Evolutionary conservation across 2,888 invertebrate species (phyloP).

Genomic region (Ommatoiulus sabulosus): DNA sequence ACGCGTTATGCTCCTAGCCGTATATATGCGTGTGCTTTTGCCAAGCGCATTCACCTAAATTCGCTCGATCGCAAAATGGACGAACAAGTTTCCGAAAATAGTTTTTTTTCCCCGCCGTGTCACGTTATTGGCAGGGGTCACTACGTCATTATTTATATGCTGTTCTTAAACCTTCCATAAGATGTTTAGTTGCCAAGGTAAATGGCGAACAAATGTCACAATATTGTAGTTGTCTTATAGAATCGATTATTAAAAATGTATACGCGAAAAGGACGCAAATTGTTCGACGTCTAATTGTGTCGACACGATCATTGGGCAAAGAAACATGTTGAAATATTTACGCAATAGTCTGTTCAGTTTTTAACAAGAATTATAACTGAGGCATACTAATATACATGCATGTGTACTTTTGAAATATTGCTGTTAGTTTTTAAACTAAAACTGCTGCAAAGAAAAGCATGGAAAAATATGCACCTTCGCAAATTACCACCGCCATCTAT

Average conservation of each 20-base stretch:
- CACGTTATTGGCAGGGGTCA: background rate
- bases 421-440: too few species aligned
- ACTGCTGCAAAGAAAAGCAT: too few species aligned
- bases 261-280: background rate
- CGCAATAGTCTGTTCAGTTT: too few species aligned
- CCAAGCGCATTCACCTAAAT: background rate
- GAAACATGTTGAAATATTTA: too few species aligned
- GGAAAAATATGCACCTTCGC: too few species aligned
- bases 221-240: background rate
- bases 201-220: background rate
- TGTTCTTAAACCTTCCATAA: background rate
- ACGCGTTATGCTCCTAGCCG: background rate
- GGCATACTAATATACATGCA: too few species aligned
- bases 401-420: too few species aligned
- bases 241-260: slow-evolving; percentile 2
- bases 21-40: background rate
- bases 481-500: too few species aligned
- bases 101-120: background rate
- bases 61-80: background rate
- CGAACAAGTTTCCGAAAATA: background rate
- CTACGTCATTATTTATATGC: background rate
- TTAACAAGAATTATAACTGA: too few species aligned
- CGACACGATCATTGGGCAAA: too few species aligned
- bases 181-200: background rate
- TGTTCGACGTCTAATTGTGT: too few species aligned